Percentiles rank a stretch among this genome's conserved stretches.
Evolutionary conservation across 2,797 vertebrate species (phyloP).

Genomic region (Gallinago nigripennis): DNA sequence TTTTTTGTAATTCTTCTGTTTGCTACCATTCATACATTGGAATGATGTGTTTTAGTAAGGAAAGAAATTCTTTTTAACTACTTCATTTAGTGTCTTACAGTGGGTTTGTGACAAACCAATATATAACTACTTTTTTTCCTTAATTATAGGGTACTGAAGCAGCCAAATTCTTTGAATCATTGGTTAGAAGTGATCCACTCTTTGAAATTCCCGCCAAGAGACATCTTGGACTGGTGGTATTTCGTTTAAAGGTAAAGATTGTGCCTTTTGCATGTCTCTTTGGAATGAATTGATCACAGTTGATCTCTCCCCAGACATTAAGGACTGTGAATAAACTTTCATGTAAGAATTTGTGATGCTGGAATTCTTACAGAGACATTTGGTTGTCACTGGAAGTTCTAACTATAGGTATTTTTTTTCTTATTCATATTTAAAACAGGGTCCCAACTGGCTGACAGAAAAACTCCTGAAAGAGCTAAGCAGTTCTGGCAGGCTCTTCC

Average conservation of each 20-base stretch:
- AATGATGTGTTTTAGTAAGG: background rate
- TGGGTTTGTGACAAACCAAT: background rate
- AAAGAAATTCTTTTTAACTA: background rate
- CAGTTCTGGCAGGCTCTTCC: constrained; percentile 86
- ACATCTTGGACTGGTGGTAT: constrained; percentile 94
- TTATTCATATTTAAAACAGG: constrained; percentile 75
- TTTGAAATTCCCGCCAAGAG: constrained; percentile 94
- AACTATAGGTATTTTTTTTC: background rate
- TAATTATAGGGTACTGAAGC: constrained; percentile 87
- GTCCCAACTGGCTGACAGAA: constrained; percentile 89
- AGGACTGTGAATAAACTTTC: background rate
- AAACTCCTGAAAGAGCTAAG: constrained; percentile 87
- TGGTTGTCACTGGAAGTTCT: background rate
- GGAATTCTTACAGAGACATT: background rate
- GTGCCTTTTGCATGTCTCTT: background rate
- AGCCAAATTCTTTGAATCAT: constrained; percentile 92
- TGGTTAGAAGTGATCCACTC: constrained; percentile 85
- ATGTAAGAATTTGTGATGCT: background rate
- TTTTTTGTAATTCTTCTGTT: background rate
- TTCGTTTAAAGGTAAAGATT: constrained; percentile 87
- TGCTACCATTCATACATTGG: background rate
- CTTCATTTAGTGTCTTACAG: background rate
- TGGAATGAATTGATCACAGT: background rate
- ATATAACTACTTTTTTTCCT: background rate
- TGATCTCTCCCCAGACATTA: background rate